Evolutionary conservation across 2,797 vertebrate species (phyloP), one percentile per base, ranked within the genome.

Genomic region (Taenioides sp.): DNA sequence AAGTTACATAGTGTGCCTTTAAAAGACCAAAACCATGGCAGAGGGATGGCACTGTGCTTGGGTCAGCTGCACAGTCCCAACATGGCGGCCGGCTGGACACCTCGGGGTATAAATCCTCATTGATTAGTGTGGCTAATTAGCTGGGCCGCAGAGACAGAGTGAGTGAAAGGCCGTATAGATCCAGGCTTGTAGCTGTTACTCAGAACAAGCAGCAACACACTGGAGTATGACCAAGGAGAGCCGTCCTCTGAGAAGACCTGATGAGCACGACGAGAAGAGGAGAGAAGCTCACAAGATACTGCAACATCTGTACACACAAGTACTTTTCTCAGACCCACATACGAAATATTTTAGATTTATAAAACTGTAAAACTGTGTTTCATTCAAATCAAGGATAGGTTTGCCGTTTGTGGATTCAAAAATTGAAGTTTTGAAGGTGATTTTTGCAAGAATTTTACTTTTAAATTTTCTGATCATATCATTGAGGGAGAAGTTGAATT

Each of bases 121-220:
- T 80, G 87, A 89, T 84, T 82, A 31, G 25, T 14, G 66, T 76
- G 75, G 87, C 88, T 83, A 88, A 89, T 91, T 84, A 88, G 77
- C 74, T 73, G 65, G 70, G 55, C 79, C 87, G 65, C 78, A 71
- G 74, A 87, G 80, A 89, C 84, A 81, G 75, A 60, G 49, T 84
- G 73, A 72, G 65, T 75, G 80, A 72, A 75, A 67, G 57, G 67
- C 78, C 69, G 72, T 77, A 86, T 75, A 75, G 82, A 87, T 84
- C 5, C 11, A 27, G 63, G 71, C 81, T 81, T 77, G 83, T 83
- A 77, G 79, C 83, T 60, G 71, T 82, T 79, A 77, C 70, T 78
- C 64, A 59, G 81, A 85, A 84, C 82, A 83, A 83, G 71, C 74
- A 23, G 67, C 73, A 67, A 65, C 59, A 64, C 37, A 61, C 54